Evolutionary conservation across 2,888 invertebrate species (phyloP), one percentile per base, ranked within the genome.

Genomic region (Xylophagus ater): DNA sequence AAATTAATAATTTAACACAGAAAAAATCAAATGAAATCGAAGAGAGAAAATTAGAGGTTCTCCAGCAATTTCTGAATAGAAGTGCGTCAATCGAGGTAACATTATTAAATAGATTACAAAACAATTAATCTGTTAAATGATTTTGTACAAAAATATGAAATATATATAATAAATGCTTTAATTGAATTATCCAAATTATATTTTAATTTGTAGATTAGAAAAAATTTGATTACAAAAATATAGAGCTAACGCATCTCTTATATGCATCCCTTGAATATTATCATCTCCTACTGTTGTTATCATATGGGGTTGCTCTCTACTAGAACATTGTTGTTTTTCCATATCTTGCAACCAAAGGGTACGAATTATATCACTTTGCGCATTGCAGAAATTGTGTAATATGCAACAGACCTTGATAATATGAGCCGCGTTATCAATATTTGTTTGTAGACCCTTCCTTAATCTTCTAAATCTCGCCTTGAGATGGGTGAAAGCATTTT

Each of bases 381-480:
- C 15, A 9, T 17, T 33, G 4, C 17, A n/a, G 10, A 33, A 9
- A 21, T 33, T 33, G 18, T 33, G 21, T 15, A 33, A 6, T 13
- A 33, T 21, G 21, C 33, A 33, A 14, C 33, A 20, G 4, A 20
- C 33, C 15, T 32, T 33, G 9, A 33, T 33, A 14, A 33, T 15
- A 12, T 19, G 10, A 21, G 21, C 10, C 15, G 10, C n/a, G n/a
- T 19, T 33, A 19, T n/a, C 20, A 4, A 12, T 12, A 13, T 4
- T 5, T 13, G 13, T 13, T 13, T 19, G 4, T 21, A 21, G 13
- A 4, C n/a, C 20, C 4, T 20, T 17, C 9, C 32, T 18, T 17
- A 32, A 7, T 19, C 7, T 19, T 19, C 18, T 17, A 19, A 32
- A 32, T 5, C 32, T 17, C 10, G 32, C 32, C n/a, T 32, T 32